Evolutionary conservation across 2,797 vertebrate genomes (phyloP), one percentile per base, ranked within the genome.

Genomic region (Tragopan temminckii): DNA sequence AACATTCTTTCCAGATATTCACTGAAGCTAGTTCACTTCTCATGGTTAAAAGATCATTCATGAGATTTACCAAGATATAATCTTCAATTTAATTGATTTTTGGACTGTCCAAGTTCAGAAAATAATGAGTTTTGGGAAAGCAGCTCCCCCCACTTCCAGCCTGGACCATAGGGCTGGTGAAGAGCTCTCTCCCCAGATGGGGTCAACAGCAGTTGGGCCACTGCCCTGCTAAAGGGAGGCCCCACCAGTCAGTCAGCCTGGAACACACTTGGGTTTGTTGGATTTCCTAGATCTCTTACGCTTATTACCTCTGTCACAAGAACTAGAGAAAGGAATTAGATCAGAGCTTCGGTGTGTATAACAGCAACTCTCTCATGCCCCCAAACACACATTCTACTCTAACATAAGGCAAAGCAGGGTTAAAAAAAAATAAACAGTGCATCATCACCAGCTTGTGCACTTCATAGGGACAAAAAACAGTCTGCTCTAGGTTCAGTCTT

Each of bases 91-190:
- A 40, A 64, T 5, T 9, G 43, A 88, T 38, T 38, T 9, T 53
- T 31, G 63, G 23, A 42, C 13, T 15, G 83, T 16, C 58, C 13
- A 74, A 13, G 17, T 40, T 53, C 2, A 24, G 24, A 45, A 90
- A 82, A 67, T 7, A 16, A 55, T 5, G 11, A 45, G 13, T 42
- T 61, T 38, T 4, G 31, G 46, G 11, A 31, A 78, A 72, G 11
- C 36, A 66, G 55, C 6, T 31, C 7, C 27, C 7, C 19, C 79
- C 8, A 13, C 12, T 72, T 33, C 13, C 67, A 72, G 25, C 2
- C 11, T 42, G n/a, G 33, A 38, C 7, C 1, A 1, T 8, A 11
- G 0, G 0, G 36, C 16, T 38, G n/a, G 38, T 2, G 1, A 72
- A 66, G 38, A 68, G 19, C 31, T 46, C 14, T 9, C 20, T 58